Conservation (phyloP, 2,797 vertebrate species). For the Ctenochaetus hawaiiensis region DNA sequence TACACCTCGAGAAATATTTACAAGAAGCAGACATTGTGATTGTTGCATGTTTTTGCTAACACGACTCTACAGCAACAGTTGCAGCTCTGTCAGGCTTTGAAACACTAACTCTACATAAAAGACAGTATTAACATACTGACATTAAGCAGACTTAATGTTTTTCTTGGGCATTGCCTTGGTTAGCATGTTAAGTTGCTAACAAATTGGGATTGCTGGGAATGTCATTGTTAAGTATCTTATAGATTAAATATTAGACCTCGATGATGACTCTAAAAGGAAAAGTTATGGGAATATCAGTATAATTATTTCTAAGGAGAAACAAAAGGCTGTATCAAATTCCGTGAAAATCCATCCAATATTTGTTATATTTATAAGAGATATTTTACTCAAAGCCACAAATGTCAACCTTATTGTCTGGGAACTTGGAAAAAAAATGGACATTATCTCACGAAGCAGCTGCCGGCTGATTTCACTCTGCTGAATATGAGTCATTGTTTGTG, state of each 20-base stretch:
- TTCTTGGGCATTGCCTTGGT: background rate
- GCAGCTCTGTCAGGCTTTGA: no score
- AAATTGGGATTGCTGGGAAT: background rate
- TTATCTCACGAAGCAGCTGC: slow-evolving; percentile 3
- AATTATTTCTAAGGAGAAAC: background rate
- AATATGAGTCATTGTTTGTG: slow-evolving; percentile 22
- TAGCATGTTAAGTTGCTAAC: no score
- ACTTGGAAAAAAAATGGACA: background rate
- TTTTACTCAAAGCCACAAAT: background rate
- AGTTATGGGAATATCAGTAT: background rate
- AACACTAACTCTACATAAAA: no score
- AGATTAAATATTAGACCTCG: no score
- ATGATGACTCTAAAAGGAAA: background rate
- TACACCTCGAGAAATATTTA: background rate
- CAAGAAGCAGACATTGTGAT: background rate
- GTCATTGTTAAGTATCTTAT: background rate
- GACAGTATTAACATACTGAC: no score
- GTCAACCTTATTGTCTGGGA: background rate
- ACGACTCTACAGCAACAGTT: no score
- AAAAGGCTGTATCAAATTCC: background rate
- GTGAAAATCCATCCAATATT: background rate
- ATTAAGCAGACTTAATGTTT: background rate
- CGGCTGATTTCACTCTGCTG: background rate
- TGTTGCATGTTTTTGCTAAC: background rate
- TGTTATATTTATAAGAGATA: background rate